Conservation (phyloP, 2,888 invertebrate genomes). For the Torymus aiolomorphi region DNA sequence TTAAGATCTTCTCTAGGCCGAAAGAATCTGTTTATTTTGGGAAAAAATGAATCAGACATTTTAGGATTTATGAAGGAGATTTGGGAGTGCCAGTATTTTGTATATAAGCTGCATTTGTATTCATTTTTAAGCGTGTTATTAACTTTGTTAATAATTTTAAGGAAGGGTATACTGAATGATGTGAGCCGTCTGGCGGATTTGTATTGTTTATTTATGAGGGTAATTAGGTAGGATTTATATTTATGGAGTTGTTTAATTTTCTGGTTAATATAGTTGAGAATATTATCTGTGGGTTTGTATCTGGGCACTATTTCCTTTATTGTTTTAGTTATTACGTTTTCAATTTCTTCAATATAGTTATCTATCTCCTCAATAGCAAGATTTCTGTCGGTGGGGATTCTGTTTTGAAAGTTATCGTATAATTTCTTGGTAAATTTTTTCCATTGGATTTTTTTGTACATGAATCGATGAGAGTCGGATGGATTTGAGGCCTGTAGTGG, state of each 20-base stretch:
- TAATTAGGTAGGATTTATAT: slow-evolving; percentile 9
- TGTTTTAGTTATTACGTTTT: not conserved
- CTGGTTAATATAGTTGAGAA: not conserved
- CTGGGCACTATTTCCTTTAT: slow-evolving; percentile 4
- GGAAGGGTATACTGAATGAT: too few relatives aligned
- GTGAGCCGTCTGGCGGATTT: too few relatives aligned
- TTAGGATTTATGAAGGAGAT: slow-evolving; percentile 1
- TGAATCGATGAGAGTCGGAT: not conserved
- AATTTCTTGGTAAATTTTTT: not conserved
- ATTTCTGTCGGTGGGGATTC: slow-evolving; percentile 3
- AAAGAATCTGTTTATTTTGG: slow-evolving; percentile 17
- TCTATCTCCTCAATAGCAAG: slow-evolving; percentile 6
- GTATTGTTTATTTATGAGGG: not conserved
- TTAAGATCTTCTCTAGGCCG: not conserved
- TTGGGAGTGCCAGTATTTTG: too few relatives aligned
- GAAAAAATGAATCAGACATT: slow-evolving; percentile 1
- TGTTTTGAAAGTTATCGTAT: not conserved
- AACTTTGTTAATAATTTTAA: slow-evolving; percentile 19
- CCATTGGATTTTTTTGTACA: slow-evolving; percentile 35
- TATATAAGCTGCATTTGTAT: too few relatives aligned
- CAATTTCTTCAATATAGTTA: not conserved
- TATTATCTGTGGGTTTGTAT: not conserved
- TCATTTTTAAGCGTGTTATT: not conserved
- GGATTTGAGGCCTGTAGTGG: not conserved
- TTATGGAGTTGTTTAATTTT: slow-evolving; percentile 24